Conservation (phyloP, 2,888 invertebrate genomes). For the Caenorhabditis auriculariae region DNA sequence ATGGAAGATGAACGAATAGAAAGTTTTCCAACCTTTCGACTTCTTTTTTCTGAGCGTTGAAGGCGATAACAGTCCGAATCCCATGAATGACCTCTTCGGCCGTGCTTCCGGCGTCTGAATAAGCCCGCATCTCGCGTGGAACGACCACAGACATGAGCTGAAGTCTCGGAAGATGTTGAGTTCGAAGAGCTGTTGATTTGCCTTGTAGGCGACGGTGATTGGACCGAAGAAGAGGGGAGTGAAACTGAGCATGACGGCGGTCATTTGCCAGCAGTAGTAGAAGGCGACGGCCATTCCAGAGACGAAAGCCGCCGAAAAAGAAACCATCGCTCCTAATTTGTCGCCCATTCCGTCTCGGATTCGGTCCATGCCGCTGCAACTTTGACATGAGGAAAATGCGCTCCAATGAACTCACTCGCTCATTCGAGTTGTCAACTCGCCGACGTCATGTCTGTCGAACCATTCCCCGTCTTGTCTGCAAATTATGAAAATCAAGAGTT, state of each 20-base stretch:
- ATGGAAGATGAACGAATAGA: neutral
- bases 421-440: conserved; percentile 66
- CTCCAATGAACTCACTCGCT: conserved; percentile 65
- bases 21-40: conserved; percentile 50
- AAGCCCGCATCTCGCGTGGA: conserved; percentile 63
- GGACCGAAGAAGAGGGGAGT: conserved; percentile 60
- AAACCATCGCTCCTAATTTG: conserved; percentile 49
- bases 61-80: conserved; percentile 58
- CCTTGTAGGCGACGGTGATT: conserved; percentile 63
- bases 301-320: conserved; percentile 37
- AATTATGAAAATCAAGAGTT: conserved; percentile 64
- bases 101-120: conserved; percentile 55
- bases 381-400: neutral
- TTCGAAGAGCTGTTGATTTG: conserved; percentile 19
- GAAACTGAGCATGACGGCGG: conserved; percentile 57
- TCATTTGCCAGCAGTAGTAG: conserved; percentile 47
- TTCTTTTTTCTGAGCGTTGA: conserved; percentile 60
- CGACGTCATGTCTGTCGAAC: conserved; percentile 66
- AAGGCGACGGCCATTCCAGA: conserved; percentile 50
- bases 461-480: conserved; percentile 65
- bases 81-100: conserved; percentile 59
- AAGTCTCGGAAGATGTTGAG: neutral
- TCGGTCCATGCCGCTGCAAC: conserved; percentile 53
- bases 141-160: conserved; percentile 65
- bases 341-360: conserved; percentile 56